A percentile compares a stretch with the other conserved stretches of the same genome.
Evolutionary conservation across 64 coral and sea anemone species (phyloP).

Genomic region (Stylophora pistillata): DNA sequence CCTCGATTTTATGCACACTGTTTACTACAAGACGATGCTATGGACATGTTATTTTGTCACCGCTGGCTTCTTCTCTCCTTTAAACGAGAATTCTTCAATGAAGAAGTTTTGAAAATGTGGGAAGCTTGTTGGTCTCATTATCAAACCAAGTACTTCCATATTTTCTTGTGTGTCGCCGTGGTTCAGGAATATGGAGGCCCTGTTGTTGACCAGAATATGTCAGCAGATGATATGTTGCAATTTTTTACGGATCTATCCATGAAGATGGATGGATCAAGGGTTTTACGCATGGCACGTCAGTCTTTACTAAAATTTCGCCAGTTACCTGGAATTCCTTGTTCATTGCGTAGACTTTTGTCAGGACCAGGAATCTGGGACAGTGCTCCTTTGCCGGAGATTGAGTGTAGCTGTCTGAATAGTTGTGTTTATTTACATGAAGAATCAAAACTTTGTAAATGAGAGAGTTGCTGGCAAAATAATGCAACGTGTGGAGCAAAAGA

Average conservation of each 20-base stretch:
- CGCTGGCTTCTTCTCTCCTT: constrained; percentile 96
- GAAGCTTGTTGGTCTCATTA: constrained; percentile 98
- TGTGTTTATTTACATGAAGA: constrained; percentile 7
- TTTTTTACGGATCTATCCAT: constrained; percentile 96
- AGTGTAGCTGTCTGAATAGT: constrained; percentile 76
- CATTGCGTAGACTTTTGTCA: constrained; percentile 85
- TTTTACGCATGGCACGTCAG: constrained; percentile 76
- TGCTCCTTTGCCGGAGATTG: constrained; percentile 83
- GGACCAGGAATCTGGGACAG: constrained; percentile 97
- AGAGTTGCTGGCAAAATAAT: too few relatives aligned
- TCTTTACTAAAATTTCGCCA: constrained; percentile 85
- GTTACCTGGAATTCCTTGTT: constrained; percentile 87
- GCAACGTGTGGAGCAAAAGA: too few relatives aligned
- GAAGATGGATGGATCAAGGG: constrained; percentile 95
- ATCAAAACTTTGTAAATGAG: neutral
- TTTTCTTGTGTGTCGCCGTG: constrained; percentile 95
- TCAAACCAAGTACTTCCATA: constrained; percentile 97
- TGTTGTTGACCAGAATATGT: constrained; percentile 67
- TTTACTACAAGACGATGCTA: constrained; percentile 74
- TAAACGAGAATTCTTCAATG: constrained; percentile 98
- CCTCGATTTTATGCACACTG: constrained; percentile 88
- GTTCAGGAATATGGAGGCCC: constrained; percentile 80
- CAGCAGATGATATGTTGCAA: constrained; percentile 85
- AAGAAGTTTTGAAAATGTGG: constrained; percentile 83
- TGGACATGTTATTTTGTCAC: constrained; percentile 97